These are phyloP conservation scores for Melinopterus prodromus DNA, from an alignment of 2,888 invertebrate species.

Conservation along the genomic window DNA sequence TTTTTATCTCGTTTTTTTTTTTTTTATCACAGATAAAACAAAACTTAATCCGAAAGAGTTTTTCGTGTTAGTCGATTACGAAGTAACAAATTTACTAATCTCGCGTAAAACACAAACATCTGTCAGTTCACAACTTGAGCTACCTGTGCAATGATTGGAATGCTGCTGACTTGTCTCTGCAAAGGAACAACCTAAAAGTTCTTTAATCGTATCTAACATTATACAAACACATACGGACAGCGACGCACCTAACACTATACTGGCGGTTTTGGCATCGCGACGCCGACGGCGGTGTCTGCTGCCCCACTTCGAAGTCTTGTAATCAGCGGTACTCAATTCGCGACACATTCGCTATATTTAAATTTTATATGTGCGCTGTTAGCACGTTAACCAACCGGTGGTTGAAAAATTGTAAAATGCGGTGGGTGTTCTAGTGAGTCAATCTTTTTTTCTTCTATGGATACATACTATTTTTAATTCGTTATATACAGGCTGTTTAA, in stretches of 20 bases:
- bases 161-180: constrained; percentile 48
- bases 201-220: constrained; percentile 58
- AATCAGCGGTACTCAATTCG: constrained; percentile 9
- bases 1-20: too few relatives aligned
- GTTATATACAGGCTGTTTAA: too few relatives aligned
- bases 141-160: constrained; percentile 40
- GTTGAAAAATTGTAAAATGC: too few relatives aligned
- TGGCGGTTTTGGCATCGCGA: constrained; percentile 31
- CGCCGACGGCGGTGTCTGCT: background rate
- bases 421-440: too few relatives aligned
- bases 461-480: too few relatives aligned
- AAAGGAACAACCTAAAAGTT: constrained; percentile 54
- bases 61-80: too few relatives aligned
- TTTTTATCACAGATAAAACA: too few relatives aligned
- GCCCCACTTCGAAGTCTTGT: constrained; percentile 23
- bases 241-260: constrained; percentile 29
- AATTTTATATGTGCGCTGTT: background rate
- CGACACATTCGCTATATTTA: constrained; percentile 18
- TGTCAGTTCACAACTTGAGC: background rate
- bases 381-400: too few relatives aligned
- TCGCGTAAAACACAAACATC: too few relatives aligned
- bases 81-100: too few relatives aligned
- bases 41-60: too few relatives aligned
- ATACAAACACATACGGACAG: constrained; percentile 44
- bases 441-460: too few relatives aligned